These are phyloP conservation scores for Ranitomeya imitator DNA, from an alignment of 2,113 vertebrate species.

Conservation along the genomic window DNA sequence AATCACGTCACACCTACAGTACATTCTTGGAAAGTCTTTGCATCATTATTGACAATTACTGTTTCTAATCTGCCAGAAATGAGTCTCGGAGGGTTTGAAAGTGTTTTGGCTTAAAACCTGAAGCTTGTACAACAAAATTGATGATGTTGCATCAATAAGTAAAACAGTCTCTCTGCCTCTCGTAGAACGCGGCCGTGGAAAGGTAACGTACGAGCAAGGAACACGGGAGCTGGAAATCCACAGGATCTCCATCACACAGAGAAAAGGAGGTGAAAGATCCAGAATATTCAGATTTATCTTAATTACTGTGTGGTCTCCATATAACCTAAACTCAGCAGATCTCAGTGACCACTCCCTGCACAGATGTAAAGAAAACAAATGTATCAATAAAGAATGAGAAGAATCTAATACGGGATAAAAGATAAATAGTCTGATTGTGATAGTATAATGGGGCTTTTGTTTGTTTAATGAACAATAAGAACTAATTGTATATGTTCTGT, in stretches of 20 bases:
- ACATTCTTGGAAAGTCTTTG: background rate
- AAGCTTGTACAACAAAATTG: slow-evolving; percentile 8
- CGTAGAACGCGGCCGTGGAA: background rate
- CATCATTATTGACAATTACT: slow-evolving; percentile 11
- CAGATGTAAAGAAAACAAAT: background rate
- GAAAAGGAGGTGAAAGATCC: background rate
- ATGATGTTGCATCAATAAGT: slow-evolving; percentile 21
- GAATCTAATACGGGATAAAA: background rate
- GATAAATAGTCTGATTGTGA: background rate
- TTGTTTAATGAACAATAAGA: background rate
- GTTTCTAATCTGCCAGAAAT: background rate
- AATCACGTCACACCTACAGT: background rate
- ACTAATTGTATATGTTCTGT: slow-evolving; percentile 6
- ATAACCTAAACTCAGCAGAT: background rate
- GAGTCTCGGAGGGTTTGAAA: background rate
- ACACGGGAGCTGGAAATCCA: background rate
- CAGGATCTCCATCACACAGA: background rate
- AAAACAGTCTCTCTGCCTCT: slow-evolving; percentile 1
- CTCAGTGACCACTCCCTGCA: background rate
- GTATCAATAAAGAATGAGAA: background rate
- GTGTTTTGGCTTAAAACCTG: slow-evolving; percentile 12
- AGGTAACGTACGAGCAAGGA: background rate
- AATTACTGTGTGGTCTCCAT: background rate
- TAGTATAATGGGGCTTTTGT: background rate
- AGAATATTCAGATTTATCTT: background rate